These are phyloP conservation scores for Nannoperca obscura DNA, from an alignment of 2,797 vertebrate genomes.

Conservation along the genomic window DNA sequence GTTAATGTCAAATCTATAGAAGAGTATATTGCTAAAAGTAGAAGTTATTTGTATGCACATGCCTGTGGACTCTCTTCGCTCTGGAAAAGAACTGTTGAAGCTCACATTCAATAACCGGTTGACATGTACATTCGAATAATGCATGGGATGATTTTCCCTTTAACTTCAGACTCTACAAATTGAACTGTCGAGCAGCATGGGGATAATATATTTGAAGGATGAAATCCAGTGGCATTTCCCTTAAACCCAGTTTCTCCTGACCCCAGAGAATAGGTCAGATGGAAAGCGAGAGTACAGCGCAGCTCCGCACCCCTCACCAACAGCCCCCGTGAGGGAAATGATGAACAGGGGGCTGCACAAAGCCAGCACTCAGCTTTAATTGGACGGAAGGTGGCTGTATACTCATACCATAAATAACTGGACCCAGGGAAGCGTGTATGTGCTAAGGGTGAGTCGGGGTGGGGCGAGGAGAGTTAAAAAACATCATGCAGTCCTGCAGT, in stretches of 20 bases:
- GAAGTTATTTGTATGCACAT: not conserved
- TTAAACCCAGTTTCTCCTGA: conserved; percentile 39
- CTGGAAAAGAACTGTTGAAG: not conserved
- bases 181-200: conserved; percentile 35
- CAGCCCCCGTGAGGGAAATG: conserved; percentile 52
- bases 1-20: not conserved
- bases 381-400: conserved; percentile 79
- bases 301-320: not conserved
- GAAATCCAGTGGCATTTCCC: conserved; percentile 49
- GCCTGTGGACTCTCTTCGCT: not conserved
- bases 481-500: conserved; percentile 34
- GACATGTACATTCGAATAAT: not conserved
- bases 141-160: conserved; percentile 11
- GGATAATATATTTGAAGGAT: conserved; percentile 45
- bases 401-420: conserved; percentile 79
- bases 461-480: conserved; percentile 45
- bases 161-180: conserved; percentile 45
- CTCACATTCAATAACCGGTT: conserved; percentile 14
- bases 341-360: conserved; percentile 75
- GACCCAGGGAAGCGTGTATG: conserved; percentile 31
- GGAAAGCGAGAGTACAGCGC: conserved; percentile 30
- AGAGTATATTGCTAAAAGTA: not conserved
- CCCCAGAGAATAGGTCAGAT: conserved; percentile 48
- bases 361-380: conserved; percentile 84
- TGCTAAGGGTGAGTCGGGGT: conserved; percentile 8